These are phyloP conservation scores for Crotalus tigris DNA, from an alignment of 2,113 vertebrate genomes.

Conservation along the genomic window DNA sequence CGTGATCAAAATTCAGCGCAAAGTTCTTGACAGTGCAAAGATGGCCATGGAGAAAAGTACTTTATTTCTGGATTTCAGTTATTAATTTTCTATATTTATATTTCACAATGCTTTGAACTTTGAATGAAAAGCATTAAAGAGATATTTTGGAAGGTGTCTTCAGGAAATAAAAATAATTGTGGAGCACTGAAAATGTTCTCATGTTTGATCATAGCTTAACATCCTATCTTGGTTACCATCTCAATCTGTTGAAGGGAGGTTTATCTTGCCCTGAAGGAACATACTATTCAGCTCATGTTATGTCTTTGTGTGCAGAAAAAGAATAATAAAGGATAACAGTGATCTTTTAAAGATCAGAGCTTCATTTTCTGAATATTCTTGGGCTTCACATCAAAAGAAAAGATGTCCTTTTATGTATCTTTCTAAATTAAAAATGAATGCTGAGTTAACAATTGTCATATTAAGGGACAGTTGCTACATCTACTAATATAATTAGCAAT, in stretches of 20 bases:
- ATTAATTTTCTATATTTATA: neutral
- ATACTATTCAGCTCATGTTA: conserved; percentile 14
- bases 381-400: conserved; percentile 19
- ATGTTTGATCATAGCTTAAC: conserved; percentile 16
- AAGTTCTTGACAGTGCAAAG: conserved; percentile 4
- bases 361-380: conserved; percentile 25
- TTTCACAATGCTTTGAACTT: neutral
- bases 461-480: neutral
- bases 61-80: conserved; percentile 6
- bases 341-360: neutral
- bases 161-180: conserved; percentile 19
- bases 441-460: neutral
- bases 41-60: neutral
- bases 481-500: conserved; percentile 1
- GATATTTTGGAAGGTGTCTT: neutral
- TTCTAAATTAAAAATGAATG: conserved; percentile 19
- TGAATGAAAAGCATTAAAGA: neutral
- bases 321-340: conserved; percentile 28
- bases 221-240: conserved; percentile 26
- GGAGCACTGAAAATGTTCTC: neutral
- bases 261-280: neutral
- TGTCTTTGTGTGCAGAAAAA: conserved; percentile 25
- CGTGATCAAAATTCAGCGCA: neutral
- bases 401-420: conserved; percentile 25
- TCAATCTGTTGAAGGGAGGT: neutral